Conservation (phyloP, 2,888 invertebrate species). For the Mechanitis mazaeus region DNA sequence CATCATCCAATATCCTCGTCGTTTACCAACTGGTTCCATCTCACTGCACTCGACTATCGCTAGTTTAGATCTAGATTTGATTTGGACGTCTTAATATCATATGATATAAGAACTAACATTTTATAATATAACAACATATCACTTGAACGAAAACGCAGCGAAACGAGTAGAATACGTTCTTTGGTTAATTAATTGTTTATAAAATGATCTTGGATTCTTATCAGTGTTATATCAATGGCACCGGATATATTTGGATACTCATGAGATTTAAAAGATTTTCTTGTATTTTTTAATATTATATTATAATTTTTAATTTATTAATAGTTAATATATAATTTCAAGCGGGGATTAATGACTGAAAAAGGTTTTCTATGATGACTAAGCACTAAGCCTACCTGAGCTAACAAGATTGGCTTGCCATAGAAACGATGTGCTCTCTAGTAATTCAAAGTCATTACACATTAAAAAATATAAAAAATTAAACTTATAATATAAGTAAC, state of each 20-base stretch:
- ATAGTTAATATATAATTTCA: background rate
- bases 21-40: constrained; percentile 23
- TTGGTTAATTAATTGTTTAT: no score
- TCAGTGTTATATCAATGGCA: no score
- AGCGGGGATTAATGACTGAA: constrained; percentile 10
- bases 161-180: no score
- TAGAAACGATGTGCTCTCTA: constrained; percentile 17
- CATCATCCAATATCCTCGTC: constrained; percentile 22
- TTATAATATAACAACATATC: no score
- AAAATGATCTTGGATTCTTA: no score
- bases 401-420: constrained; percentile 19
- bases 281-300: no score
- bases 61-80: constrained; percentile 19
- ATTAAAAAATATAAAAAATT: no score
- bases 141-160: no score
- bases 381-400: constrained; percentile 19
- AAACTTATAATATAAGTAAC: no score
- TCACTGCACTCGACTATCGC: constrained; percentile 19
- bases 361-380: constrained; percentile 16
- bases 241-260: no score
- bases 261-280: no score
- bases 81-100: constrained; percentile 3
- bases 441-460: constrained; percentile 3
- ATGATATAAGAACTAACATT: background rate
- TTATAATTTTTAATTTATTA: background rate